Evolutionary conservation across 2,797 vertebrate genomes (phyloP).

Genomic region (Poecile montanus): DNA sequence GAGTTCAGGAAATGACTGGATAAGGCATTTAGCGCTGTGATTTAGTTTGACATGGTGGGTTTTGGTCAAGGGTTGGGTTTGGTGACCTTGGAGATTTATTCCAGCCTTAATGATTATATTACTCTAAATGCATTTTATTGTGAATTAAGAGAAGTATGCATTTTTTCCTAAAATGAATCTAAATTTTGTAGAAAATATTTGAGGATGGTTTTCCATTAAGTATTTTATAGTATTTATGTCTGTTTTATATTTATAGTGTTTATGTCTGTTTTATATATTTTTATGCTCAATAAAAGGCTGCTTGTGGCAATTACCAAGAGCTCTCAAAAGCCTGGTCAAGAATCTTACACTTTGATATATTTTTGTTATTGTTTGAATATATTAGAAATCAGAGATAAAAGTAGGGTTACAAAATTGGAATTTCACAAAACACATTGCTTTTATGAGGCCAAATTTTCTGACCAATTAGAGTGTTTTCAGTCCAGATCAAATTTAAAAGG

Average conservation of each 20-base stretch:
- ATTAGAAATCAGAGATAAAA: neutral
- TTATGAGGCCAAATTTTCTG: neutral
- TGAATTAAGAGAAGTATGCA: neutral
- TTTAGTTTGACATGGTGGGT: neutral
- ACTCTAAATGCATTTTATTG: neutral
- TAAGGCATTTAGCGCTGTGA: accelerated
- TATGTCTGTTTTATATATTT: neutral
- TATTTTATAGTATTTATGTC: neutral
- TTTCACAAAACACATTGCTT: neutral
- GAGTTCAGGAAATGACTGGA: neutral
- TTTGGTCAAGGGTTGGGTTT: neutral
- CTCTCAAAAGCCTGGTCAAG: neutral
- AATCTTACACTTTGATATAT: neutral
- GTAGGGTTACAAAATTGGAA: neutral
- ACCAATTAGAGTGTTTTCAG: neutral
- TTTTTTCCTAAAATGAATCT: neutral
- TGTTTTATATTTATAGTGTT: neutral
- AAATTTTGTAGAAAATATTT: neutral
- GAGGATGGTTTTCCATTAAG: neutral
- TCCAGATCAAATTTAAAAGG: neutral
- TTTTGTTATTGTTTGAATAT: neutral
- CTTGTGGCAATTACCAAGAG: neutral
- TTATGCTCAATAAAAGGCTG: neutral
- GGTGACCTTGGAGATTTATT: neutral
- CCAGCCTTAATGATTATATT: neutral